Evolutionary conservation across 2,797 vertebrate genomes (phyloP), one percentile per base, ranked within the genome.

Genomic region (Novumbra hubbsi): DNA sequence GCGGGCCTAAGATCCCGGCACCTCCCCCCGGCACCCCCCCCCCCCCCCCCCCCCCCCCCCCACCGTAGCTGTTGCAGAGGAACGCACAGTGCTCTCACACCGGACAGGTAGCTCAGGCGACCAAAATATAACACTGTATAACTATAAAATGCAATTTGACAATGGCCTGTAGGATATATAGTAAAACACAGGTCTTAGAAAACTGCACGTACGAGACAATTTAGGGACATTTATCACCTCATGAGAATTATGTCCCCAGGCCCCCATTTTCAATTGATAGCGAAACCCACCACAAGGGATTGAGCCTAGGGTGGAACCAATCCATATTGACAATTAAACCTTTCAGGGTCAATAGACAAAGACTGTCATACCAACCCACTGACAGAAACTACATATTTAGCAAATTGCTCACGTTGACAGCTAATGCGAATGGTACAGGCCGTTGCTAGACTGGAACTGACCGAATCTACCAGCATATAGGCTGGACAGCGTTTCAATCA

Each of bases 1-100:
- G 71, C 55, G 74, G 72, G 73, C 74, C 30, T 72, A 52, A 73
- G 78, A 81, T 79, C 66, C 72, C 34, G 74, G 77, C 69, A n/a
- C 48, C 75, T 80, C 69, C 19, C 34, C 34, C 16, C 12, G 52
- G 32, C 70, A n/a, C n/a, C n/a, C 48, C 75, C 78, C 69, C 19
- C 34, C 34, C 16, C 12, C 50, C 32, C 70, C 48, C 75, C 78
- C 69, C 19, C 34, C 34, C 16, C 12, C 50, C 32, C 70, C 11
- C 5, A 15, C 32, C 12, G n/a, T 24, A 60, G 34, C 14, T 38
- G 7, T 38, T 0, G 65, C 3, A 34, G 28, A 34, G 3, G 38
- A 3, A 34, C 0, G 55, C 4, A 24, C 55, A 24, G 24, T 41
- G 65, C 30, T 67, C 16, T 41, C 14, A 8, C 28, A 64, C 4